Percentiles rank a stretch among this genome's conserved stretches.
phyloP scores from a whole-genome alignment of 2,797 vertebrate species.

The Tragelaphus oryx region DNA sequence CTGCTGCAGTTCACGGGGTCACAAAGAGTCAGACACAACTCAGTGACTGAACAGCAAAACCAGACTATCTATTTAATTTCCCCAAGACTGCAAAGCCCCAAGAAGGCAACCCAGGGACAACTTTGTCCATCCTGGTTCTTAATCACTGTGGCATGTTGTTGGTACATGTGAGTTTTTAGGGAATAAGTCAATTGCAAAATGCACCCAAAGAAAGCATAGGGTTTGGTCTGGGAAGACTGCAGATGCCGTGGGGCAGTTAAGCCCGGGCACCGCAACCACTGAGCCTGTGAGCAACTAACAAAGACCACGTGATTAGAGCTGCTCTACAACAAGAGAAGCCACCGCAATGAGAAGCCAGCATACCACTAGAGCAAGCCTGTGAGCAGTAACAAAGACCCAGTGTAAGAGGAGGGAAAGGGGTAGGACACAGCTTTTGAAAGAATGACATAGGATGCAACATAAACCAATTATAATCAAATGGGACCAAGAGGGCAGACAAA shows the following conservation, averaged over 20 bases:
- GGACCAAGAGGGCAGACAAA: neutral
- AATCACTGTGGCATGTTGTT: neutral
- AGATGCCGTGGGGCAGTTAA: neutral
- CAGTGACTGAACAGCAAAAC: neutral
- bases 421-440: neutral
- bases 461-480: neutral
- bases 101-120: neutral
- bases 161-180: neutral
- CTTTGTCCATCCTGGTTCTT: neutral
- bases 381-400: neutral
- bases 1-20: neutral
- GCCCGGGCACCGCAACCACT: accelerated
- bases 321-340: neutral
- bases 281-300: neutral
- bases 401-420: neutral
- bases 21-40: neutral
- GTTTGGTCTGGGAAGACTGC: neutral
- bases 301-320: neutral
- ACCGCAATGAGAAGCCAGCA: accelerated
- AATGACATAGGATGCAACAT: neutral
- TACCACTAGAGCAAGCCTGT: neutral
- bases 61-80: neutral
- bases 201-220: neutral
- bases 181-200: neutral
- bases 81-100: neutral